Conservation (phyloP, 2,113 vertebrate genomes). For the Formicarius rufipectus region DNA sequence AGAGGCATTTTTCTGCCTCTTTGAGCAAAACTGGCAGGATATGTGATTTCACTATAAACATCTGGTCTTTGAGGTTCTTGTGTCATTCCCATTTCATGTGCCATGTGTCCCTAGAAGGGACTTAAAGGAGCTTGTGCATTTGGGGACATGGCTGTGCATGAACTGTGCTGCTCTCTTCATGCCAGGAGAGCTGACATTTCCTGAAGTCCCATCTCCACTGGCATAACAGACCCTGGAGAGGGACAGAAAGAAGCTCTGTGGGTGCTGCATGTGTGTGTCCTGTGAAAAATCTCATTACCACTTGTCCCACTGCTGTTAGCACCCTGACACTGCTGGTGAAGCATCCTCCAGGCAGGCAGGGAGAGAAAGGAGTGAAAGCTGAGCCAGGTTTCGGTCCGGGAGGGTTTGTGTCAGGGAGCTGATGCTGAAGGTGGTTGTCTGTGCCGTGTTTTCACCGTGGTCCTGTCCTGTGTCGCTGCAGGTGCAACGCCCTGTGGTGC, state of each 20-base stretch:
- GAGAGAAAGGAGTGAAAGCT: neutral
- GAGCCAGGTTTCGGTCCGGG: neutral
- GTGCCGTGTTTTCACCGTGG: neutral
- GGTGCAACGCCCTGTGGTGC: neutral
- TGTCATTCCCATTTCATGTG: no score
- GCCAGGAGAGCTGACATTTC: neutral
- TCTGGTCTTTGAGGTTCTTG: neutral
- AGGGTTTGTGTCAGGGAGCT: neutral
- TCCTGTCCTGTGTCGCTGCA: neutral
- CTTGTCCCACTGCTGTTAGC: neutral
- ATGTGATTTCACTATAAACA: neutral
- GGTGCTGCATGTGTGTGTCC: rapidly evolving
- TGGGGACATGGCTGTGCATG: neutral
- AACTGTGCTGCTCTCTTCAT: neutral
- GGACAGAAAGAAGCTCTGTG: neutral
- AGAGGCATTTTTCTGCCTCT: neutral
- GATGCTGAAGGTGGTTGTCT: neutral
- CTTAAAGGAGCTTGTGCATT: neutral
- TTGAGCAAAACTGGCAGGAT: neutral
- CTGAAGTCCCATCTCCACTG: neutral
- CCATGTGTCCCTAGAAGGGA: neutral
- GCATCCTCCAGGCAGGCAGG: neutral
- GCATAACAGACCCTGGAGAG: neutral
- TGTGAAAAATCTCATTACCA: neutral
- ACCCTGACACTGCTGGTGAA: neutral